Conservation (phyloP, 2,888 invertebrate species). For the Dasysyrphus tricinctus region DNA sequence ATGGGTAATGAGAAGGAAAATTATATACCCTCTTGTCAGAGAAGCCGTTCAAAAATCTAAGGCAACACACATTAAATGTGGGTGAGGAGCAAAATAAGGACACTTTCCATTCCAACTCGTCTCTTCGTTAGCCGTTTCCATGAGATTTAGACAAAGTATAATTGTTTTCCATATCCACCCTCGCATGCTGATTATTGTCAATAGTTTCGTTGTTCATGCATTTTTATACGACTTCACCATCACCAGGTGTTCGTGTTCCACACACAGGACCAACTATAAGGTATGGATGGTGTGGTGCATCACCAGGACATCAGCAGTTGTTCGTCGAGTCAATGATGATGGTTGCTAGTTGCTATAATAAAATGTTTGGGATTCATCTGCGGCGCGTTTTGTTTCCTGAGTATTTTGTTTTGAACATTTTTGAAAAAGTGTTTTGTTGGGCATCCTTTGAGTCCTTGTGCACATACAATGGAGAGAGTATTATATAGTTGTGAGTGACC, state of each 20-base stretch:
- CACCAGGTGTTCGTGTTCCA: constrained; percentile 61
- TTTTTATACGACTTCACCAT: constrained; percentile 35
- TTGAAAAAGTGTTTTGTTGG: constrained; percentile 65
- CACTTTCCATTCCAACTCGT: constrained; percentile 27
- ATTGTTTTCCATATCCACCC: constrained; percentile 72
- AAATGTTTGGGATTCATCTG: constrained; percentile 60
- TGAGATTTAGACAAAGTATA: constrained; percentile 17
- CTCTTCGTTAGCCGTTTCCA: constrained; percentile 5
- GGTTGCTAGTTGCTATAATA: constrained; percentile 3
- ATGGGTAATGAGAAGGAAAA: constrained; percentile 67
- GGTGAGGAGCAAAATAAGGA: constrained; percentile 50
- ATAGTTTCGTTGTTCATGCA: constrained; percentile 36
- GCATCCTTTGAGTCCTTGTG: constrained; percentile 62
- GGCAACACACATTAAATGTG: constrained; percentile 22
- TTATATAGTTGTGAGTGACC: constrained; percentile 44
- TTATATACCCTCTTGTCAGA: constrained; percentile 35
- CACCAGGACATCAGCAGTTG: constrained; percentile 72
- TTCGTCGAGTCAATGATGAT: constrained; percentile 50
- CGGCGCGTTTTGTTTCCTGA: constrained; percentile 54
- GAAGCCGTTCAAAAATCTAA: constrained; percentile 65
- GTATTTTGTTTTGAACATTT: constrained; percentile 66
- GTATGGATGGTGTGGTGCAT: constrained; percentile 57
- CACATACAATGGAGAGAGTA: constrained; percentile 32
- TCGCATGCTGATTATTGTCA: constrained; percentile 56
- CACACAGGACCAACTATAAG: neutral